A percentile compares a stretch with the other conserved stretches of the same genome.
Evolutionary conservation across 1,140 invertebrate species (phyloP).

Genomic region (Calliphora vicina): DNA sequence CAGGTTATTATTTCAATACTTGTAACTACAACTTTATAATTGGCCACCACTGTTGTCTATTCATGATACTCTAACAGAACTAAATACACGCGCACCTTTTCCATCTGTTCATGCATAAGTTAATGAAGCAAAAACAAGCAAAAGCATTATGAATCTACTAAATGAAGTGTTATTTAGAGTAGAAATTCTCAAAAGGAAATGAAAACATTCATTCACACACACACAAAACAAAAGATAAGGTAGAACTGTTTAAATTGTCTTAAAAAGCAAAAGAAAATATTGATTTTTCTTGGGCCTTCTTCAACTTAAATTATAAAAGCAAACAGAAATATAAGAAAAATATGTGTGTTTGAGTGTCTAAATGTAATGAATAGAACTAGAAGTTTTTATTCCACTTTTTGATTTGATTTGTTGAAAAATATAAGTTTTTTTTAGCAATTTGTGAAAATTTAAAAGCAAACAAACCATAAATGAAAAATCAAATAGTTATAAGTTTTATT

Average conservation of each 20-base stretch:
- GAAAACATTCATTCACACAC: neutral
- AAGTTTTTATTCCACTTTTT: neutral
- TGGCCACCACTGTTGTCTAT: too few relatives aligned
- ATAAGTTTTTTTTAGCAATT: neutral
- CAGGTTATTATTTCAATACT: too few relatives aligned
- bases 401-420: neutral
- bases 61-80: too few relatives aligned
- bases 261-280: neutral
- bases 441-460: neutral
- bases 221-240: neutral
- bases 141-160: neutral
- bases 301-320: neutral
- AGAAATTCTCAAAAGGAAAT: neutral
- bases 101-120: neutral
- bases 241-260: neutral
- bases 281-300: neutral
- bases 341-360: too few relatives aligned
- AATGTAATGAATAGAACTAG: too few relatives aligned
- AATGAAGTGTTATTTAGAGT: neutral
- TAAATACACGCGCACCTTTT: too few relatives aligned
- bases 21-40: too few relatives aligned
- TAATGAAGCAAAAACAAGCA: neutral
- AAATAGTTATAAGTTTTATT: neutral
- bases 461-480: neutral
- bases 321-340: neutral